Evolutionary conservation across 2,888 invertebrate genomes (phyloP).

Genomic region (Caenorhabditis virilis): DNA sequence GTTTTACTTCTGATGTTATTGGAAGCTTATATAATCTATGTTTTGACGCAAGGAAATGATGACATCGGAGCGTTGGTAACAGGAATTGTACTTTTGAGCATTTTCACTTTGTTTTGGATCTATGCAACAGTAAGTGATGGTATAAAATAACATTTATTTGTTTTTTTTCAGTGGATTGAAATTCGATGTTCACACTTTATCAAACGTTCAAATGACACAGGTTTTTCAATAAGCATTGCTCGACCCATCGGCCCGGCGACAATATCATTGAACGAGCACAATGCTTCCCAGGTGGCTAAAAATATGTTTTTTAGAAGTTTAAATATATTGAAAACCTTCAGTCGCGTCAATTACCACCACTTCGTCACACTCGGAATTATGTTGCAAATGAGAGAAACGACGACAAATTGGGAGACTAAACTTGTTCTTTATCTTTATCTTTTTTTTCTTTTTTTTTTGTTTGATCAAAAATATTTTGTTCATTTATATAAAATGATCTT

Average conservation of each 20-base stretch:
- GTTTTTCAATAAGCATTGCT: slow-evolving; percentile 61
- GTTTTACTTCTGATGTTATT: not conserved
- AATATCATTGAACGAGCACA: slow-evolving; percentile 49
- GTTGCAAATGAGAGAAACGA: slow-evolving; percentile 6
- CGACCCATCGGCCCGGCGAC: slow-evolving; percentile 60
- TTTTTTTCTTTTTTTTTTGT: no score
- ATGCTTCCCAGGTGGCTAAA: slow-evolving; percentile 2
- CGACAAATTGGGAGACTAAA: not conserved
- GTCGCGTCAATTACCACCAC: slow-evolving; percentile 31
- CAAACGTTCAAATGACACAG: slow-evolving; percentile 61
- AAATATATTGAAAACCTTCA: no score
- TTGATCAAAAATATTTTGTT: no score
- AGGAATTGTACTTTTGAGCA: slow-evolving; percentile 1
- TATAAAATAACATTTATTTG: not conserved
- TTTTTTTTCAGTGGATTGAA: slow-evolving; percentile 44
- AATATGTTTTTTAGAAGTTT: slow-evolving; percentile 1
- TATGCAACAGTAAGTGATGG: slow-evolving; percentile 21
- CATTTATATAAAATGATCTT: no score
- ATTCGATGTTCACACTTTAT: slow-evolving; percentile 57
- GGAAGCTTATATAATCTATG: slow-evolving; percentile 16
- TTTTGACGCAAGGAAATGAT: not conserved
- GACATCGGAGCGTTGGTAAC: slow-evolving; percentile 1
- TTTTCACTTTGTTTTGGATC: not conserved
- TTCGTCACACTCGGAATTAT: slow-evolving; percentile 17
- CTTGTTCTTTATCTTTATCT: not conserved